Conservation (phyloP, 2,113 vertebrate genomes). For the Corythaixoides concolor region DNA sequence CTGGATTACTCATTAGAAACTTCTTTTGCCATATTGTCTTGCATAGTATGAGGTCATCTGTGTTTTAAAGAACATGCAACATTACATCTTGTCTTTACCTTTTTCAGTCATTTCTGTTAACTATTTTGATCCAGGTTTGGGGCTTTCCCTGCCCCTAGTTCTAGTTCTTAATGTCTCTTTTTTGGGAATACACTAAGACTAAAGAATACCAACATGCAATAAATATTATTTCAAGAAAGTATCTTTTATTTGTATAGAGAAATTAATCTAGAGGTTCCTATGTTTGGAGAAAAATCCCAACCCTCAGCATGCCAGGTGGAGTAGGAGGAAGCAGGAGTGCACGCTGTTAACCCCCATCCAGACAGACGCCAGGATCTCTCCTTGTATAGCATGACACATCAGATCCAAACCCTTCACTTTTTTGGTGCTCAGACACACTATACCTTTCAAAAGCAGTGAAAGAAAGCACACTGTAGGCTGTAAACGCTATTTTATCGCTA, state of each 20-base stretch:
- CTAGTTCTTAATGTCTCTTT: not conserved
- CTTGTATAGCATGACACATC: not conserved
- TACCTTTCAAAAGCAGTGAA: not conserved
- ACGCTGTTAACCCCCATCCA: not conserved
- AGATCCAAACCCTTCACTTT: not conserved
- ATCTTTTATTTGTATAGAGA: not conserved
- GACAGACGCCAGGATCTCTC: not conserved
- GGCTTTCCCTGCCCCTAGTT: not conserved
- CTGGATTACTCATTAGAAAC: not conserved
- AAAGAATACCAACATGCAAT: not conserved
- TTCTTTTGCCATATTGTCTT: not conserved
- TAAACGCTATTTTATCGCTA: not conserved
- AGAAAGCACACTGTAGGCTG: not conserved
- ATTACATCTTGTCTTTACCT: not conserved
- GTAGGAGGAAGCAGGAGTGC: not conserved
- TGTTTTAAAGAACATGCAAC: not conserved
- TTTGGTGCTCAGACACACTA: not conserved
- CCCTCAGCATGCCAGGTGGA: rapidly evolving
- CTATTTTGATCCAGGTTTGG: not conserved
- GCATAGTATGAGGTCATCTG: not conserved
- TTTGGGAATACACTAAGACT: not conserved
- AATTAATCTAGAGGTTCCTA: not conserved
- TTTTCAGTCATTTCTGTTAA: not conserved
- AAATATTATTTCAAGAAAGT: not conserved
- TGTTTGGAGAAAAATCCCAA: not conserved